Base-by-base conservation (phyloP, 2,888 invertebrate genomes). In the Clitarchus hookeri region DNA sequence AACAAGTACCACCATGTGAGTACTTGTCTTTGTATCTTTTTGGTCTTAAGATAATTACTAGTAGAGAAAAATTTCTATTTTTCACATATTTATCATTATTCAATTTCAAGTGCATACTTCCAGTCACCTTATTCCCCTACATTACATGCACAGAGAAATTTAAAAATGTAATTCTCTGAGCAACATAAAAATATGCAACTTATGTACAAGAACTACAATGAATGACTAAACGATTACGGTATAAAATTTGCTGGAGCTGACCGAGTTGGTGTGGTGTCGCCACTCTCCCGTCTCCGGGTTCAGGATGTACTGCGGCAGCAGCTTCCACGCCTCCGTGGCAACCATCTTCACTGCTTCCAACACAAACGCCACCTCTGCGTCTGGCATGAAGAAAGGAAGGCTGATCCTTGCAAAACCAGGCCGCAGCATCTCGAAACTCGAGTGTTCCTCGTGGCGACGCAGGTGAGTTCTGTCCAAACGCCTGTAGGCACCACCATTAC, bases 201-300 rank as follows among this genome's bases (percentile, higher is more conserved):
- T 3, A 36, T 4, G 36, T 36, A 36, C 36, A 36, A 36, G 36
- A 36, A 36, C 4, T 36, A 36, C 36, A 36, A 36, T 36, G 36
- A 36, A 36, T 36, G 36, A 36, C 36, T 36, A 36, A 36, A 36
- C 4, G 36, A 36, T 36, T 36, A 36, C 6, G 16, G 48, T 16
- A 48, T 48, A 6, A 48, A 65, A 65, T n/a, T 16, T 65, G 65
- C 65, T n/a, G 13, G 23, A 9, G n/a, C 82, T 82, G 27, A 92
- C 93, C 84, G 95, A 94, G 90, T 97, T 96, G 0, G 96, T 94
- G 89, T 95, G 95, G 90, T 98, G 97, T 87, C 95, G 94, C 97
- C 98, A 98, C 91, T 97, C 97, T 0, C 97, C 98, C 0, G 97
- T 97, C 90, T 97, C 95, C 9, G 96, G 94, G 90, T 97, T 97